Evolutionary conservation across 2,888 invertebrate genomes (phyloP), one percentile per base, ranked within the genome.

Genomic region (Entomobrya proxima): DNA sequence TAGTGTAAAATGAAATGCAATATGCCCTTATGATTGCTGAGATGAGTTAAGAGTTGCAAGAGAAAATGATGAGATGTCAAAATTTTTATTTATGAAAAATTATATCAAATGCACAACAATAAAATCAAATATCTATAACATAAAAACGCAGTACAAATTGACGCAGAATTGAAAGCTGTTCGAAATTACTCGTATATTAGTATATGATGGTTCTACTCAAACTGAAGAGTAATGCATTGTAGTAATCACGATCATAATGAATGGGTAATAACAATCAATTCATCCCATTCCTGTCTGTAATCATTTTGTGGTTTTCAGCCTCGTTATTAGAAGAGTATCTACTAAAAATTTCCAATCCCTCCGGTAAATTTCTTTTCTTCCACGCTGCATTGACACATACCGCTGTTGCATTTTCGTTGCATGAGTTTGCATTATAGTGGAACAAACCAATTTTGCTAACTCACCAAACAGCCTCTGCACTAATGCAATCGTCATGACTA

Each of bases 191-290:
- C 47, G 44, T 21, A 21, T 52, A 52, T 21, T 40, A 44, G 18
- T 44, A 47, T 35, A 27, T 47, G 30, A 72, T 72, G 72, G 72
- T 72, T 72, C 80, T 58, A 72, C 40, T 44, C 18, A 47, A 15
- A 47, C 3, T 15, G 15, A n/a, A 18, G 44, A 69, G 24, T 35
- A 24, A n/a, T n/a, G 15, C 44, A 44, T 44, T 44, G 44, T 44
- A 11, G 9, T 50, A 74, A 74, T 72, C 55, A 74, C 15, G 75
- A 75, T 61, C 55, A 74, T 78, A 78, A 78, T 58, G 50, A 74
- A 81, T 81, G 74, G 72, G 74, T 81, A 81, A 81, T 81, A 72
- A 81, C 72, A 82, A 82, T 82, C 81, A 82, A 82, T 64, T 40
- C 69, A 44, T 44, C 24, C 69, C 15, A 15, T 69, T 47, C n/a